These are phyloP conservation scores for Lophochroa leadbeateri DNA, from an alignment of 2,113 vertebrate genomes.

Conservation along the genomic window DNA sequence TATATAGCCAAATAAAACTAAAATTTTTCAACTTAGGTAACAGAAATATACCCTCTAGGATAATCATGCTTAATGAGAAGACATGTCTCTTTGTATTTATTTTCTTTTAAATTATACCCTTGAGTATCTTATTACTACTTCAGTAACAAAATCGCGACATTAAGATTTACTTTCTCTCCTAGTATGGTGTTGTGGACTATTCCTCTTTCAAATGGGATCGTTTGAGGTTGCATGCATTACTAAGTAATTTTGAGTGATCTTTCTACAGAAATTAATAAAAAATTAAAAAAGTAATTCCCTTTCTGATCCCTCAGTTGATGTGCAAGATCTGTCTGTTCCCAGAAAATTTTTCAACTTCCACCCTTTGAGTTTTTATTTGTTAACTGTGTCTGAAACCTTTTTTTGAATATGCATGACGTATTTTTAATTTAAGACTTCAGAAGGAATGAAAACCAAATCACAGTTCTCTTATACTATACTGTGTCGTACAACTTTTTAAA, in stretches of 20 bases:
- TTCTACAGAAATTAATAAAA: not conserved
- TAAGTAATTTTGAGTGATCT: not conserved
- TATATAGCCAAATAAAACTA: not conserved
- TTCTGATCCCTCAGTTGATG: not conserved
- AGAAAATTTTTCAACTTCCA: not conserved
- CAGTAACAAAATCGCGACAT: not conserved
- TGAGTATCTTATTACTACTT: not conserved
- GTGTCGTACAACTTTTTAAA: not conserved
- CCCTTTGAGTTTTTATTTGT: not conserved
- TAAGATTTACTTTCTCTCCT: not conserved
- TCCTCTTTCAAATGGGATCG: not conserved
- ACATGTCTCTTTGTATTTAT: not conserved
- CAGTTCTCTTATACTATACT: not conserved
- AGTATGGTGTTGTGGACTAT: not conserved
- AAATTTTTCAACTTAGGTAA: not conserved
- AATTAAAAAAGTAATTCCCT: not conserved
- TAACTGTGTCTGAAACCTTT: not conserved
- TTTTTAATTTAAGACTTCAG: not conserved
- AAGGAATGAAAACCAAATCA: not conserved
- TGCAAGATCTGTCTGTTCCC: not conserved
- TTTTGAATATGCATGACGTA: not conserved
- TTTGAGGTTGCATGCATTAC: not conserved
- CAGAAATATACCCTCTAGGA: not conserved
- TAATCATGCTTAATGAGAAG: not conserved
- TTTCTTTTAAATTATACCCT: not conserved